Base-by-base conservation (phyloP, 2,888 invertebrate species). In the Cacoxenus indagator region DNA sequence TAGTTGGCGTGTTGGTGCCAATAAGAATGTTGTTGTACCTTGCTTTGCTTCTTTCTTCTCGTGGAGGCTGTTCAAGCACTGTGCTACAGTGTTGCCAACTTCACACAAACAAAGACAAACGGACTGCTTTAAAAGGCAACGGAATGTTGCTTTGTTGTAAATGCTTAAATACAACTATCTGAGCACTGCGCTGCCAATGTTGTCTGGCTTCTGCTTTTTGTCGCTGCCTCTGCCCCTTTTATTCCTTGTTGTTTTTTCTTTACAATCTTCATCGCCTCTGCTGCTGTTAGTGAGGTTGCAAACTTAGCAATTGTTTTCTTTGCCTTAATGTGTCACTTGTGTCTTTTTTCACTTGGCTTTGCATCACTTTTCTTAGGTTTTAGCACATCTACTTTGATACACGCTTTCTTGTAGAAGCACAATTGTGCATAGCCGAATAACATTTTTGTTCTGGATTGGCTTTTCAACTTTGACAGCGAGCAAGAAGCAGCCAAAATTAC, bases 81-180 rank as follows among this genome's bases (percentile, higher is more conserved):
- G 8, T 37, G 37, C 14, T 14, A 14, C 14, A 37, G 37, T 37
- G 46, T 64, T 73, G 83, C 79, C 83, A 79, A 77, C 81, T 79
- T 82, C 37, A 37, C 37, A 37, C 9, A 37, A 8, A 37, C 8
- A 37, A 37, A 2, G 37, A 8, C n/a, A n/a, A n/a, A n/a, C 78
- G 82, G 81, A 78, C 79, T 83, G 82, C 83, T 79, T 79, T 78
- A 37, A 82, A 79, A 83, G 83, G 79, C 83, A 83, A 76, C 81
- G 79, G 79, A 79, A 79, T 79, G 79, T 79, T 79, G 79, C 79
- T 83, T 82, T 79, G 83, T 79, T 82, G 79, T 79, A 79, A 79
- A 79, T 79, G 79, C 83, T 79, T 79, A 79, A 79, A 79, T 83
- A 79, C 83, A 78, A 78, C 76, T 78, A 37, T 48, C n/a, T 43